Evolutionary conservation across 2,888 invertebrate genomes (phyloP), one percentile per base, ranked within the genome.

Genomic region (Odontocolon sp.): DNA sequence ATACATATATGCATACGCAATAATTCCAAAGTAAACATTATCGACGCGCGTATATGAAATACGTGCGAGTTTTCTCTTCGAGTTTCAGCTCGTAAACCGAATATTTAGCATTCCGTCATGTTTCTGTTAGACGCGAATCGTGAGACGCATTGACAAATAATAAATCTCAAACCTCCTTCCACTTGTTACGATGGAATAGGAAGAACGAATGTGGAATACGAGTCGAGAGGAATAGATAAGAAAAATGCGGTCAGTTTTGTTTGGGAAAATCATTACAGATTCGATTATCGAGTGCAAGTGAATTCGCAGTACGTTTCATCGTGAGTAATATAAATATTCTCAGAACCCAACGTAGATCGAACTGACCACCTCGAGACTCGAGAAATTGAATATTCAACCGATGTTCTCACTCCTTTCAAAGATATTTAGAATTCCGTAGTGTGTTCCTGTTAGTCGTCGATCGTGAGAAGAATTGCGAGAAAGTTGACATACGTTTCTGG

Each of bases 81-180:
- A 45, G 42, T 64, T 61, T 47, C 16, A n/a, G 45, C 61, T 2
- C 38, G 33, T 63, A 66, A 68, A 77, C 59, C 64, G 57, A 69
- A 74, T 77, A 75, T 75, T 80, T 67, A 75, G 36, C 71, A 80
- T 80, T 80, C 80, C 57, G 26, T 74, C 69, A 69, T 72, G 76
- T 70, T 66, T 45, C 33, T n/a, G 52, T 68, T 45, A 36, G 57
- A 18, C 45, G 42, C 31, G 64, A 40, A 40, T 47, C 67, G 76
- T 77, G 76, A 61, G 26, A 31, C 56, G 73, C 54, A 73, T 77
- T 42, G 6, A 11, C 8, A 67, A 67, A 33, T 40, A 64, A 38
- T 33, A 21, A n/a, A n/a, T n/a, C n/a, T 33, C 26, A 33, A 16
- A 26, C 28, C 8, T 18, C 33, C 18, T 33, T 2, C 9, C 18